Conservation (phyloP, 1,140 invertebrate species). For the Mercenaria mercenaria region DNA sequence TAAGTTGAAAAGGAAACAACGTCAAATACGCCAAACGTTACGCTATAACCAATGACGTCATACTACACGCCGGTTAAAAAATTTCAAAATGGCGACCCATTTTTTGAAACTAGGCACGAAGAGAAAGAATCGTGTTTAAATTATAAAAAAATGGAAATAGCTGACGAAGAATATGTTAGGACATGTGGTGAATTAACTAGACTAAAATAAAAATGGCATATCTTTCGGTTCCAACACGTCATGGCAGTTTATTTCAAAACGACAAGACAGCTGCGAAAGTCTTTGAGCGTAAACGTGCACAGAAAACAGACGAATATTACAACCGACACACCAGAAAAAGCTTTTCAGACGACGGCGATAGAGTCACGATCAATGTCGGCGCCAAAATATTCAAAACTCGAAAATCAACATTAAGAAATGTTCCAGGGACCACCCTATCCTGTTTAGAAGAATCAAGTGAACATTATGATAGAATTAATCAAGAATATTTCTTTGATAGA, state of each 20-base stretch:
- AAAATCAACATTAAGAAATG: slow-evolving; percentile 56
- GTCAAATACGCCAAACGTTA: not conserved
- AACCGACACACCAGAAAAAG: slow-evolving; percentile 43
- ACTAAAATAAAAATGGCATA: slow-evolving; percentile 44
- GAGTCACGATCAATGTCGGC: slow-evolving; percentile 45
- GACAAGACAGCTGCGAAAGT: slow-evolving; percentile 7
- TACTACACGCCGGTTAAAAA: not conserved
- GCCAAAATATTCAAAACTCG: slow-evolving; percentile 32
- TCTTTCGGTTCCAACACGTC: slow-evolving; percentile 39
- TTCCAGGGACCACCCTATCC: slow-evolving; percentile 37
- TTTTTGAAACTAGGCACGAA: too few relatives aligned
- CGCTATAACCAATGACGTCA: not conserved
- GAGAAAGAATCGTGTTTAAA: too few relatives aligned
- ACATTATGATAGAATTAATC: slow-evolving; percentile 20
- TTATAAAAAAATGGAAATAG: too few relatives aligned
- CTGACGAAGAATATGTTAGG: not conserved
- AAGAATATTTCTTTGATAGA: slow-evolving; percentile 57
- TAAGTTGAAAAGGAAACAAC: not conserved
- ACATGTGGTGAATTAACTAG: not conserved
- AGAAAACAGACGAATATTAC: slow-evolving; percentile 38
- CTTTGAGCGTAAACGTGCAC: slow-evolving; percentile 23
- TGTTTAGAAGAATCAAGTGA: slow-evolving; percentile 13
- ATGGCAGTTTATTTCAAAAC: slow-evolving; percentile 41
- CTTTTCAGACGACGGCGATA: slow-evolving; percentile 28
- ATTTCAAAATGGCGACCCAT: not conserved